These are phyloP conservation scores for Menidia menidia DNA, from an alignment of 2,797 vertebrate species.

Conservation along the genomic window DNA sequence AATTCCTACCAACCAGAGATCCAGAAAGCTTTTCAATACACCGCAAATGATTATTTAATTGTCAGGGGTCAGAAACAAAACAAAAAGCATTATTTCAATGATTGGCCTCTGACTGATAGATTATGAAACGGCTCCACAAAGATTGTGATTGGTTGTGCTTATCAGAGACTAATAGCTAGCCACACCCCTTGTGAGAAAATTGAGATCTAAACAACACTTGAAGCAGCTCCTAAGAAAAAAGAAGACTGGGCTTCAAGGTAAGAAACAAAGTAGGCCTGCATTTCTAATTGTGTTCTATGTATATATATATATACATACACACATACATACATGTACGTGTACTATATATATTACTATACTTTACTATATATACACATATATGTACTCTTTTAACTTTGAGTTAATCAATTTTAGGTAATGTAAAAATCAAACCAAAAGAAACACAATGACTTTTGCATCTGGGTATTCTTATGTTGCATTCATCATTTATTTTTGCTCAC, in stretches of 20 bases:
- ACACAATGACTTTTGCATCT: conserved; percentile 10
- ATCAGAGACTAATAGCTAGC: conserved; percentile 20
- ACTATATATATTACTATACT: no score
- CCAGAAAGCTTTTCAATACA: not conserved
- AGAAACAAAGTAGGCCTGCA: not conserved
- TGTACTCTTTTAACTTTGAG: no score
- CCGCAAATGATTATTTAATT: no score
- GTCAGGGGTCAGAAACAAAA: not conserved
- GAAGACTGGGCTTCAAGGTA: conserved; percentile 27
- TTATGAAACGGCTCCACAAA: not conserved
- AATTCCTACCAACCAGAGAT: not conserved
- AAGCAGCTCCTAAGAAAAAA: not conserved
- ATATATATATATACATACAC: no score
- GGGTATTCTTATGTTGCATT: conserved; percentile 7
- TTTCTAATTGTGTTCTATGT: not conserved
- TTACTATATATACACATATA: no score
- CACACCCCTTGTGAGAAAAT: conserved; percentile 17
- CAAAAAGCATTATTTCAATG: not conserved
- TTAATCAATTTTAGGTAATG: not conserved
- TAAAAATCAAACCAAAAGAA: not conserved
- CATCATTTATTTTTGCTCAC: not conserved
- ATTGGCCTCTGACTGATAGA: not conserved
- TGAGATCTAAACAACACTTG: conserved; percentile 10
- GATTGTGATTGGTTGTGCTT: conserved; percentile 30
- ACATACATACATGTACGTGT: no score